Percentiles rank a stretch among this genome's conserved stretches.
These are phyloP conservation scores for Apeltes quadracus DNA, from an alignment of 2,113 vertebrate species.

Conservation along the genomic window DNA sequence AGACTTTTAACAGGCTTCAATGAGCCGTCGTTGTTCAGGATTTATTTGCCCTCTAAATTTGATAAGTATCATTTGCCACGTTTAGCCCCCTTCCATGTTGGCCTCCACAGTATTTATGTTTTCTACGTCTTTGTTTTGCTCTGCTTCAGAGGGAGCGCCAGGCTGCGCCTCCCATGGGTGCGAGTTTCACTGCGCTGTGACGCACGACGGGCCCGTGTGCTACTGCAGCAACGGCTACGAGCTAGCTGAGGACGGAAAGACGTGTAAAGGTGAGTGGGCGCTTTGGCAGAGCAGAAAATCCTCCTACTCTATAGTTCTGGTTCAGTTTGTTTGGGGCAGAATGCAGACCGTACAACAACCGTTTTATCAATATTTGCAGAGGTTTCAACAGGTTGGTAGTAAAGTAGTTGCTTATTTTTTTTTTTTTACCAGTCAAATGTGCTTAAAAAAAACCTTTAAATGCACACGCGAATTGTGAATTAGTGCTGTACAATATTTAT, in stretches of 20 bases:
- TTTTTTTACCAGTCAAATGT: not conserved
- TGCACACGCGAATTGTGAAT: not conserved
- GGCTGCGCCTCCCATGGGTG: slow-evolving; percentile 86
- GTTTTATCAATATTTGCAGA: not conserved
- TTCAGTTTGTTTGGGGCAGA: not conserved
- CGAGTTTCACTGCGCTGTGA: slow-evolving; percentile 88
- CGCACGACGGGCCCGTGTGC: slow-evolving; percentile 84
- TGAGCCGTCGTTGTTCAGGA: slow-evolving; percentile 4
- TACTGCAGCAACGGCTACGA: slow-evolving; percentile 91
- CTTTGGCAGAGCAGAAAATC: too few species aligned
- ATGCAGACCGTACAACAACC: not conserved
- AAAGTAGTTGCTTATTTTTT: not conserved
- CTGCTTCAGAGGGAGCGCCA: slow-evolving; percentile 76
- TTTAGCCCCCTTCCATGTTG: not conserved
- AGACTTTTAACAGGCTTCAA: slow-evolving; percentile 10
- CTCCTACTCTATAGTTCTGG: too few species aligned
- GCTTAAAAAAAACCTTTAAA: not conserved
- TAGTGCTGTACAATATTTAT: not conserved
- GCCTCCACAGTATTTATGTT: slow-evolving; percentile 18
- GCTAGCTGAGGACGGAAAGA: slow-evolving; percentile 86
- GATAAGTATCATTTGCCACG: slow-evolving; percentile 1
- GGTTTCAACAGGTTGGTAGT: too few species aligned
- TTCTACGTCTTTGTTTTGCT: slow-evolving; percentile 32
- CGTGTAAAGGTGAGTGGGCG: slow-evolving; percentile 87
- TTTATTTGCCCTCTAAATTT: slow-evolving; percentile 10